Conservation (phyloP, 2,797 vertebrate species). For the Chrysocyon brachyurus region DNA sequence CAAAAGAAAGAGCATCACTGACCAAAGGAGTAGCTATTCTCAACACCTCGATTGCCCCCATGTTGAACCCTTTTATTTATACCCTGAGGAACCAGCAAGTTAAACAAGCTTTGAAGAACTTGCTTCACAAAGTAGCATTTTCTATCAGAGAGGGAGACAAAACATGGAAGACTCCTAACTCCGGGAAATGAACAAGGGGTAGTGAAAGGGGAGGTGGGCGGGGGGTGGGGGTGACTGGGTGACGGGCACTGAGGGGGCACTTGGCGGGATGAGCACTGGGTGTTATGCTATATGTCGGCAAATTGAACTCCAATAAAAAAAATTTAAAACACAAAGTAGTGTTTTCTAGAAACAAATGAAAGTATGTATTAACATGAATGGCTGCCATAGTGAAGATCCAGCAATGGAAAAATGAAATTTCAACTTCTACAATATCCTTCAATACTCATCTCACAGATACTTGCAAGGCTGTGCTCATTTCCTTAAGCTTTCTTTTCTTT, state of each 20-base stretch:
- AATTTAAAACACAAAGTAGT: neutral
- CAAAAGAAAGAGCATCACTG: neutral
- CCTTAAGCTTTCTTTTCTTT: neutral
- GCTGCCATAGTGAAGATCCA: neutral
- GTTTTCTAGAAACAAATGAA: constrained; percentile 56
- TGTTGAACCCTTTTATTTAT: constrained; percentile 67
- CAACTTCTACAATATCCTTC: neutral
- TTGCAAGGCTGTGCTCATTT: neutral
- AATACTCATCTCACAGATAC: neutral
- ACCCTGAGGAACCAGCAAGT: constrained; percentile 64
- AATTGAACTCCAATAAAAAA: too few relatives aligned
- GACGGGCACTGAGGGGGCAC: too few relatives aligned
- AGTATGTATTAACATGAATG: neutral
- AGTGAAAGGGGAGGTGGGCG: too few relatives aligned
- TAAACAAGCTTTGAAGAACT: neutral
- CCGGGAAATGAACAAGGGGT: too few relatives aligned
- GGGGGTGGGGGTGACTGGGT: too few relatives aligned
- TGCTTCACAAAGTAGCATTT: neutral
- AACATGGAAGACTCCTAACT: too few relatives aligned
- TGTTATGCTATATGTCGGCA: too few relatives aligned
- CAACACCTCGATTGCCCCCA: constrained; percentile 10
- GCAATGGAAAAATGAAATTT: neutral
- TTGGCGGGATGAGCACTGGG: too few relatives aligned
- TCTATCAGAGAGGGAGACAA: neutral
- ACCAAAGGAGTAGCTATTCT: constrained; percentile 28